phyloP scores from a whole-genome alignment of 2,888 invertebrate genomes.

The Eumerus sabulonum region DNA sequence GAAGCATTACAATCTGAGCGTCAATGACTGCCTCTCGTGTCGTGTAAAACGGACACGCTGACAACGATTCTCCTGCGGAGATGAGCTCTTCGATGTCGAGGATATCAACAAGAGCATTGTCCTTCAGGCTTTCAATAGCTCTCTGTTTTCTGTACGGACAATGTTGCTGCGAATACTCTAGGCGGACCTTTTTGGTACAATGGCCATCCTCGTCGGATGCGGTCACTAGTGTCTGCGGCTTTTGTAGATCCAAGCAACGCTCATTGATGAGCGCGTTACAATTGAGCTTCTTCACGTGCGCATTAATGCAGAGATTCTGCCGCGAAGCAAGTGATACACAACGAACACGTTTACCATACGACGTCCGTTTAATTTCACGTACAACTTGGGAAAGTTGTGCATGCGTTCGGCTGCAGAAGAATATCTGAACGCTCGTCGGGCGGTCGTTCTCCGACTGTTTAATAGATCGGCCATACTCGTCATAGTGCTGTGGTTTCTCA shows the following conservation, averaged over 20 bases:
- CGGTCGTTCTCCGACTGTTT: too few relatives aligned
- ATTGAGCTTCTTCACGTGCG: constrained; percentile 85
- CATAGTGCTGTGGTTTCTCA: too few relatives aligned
- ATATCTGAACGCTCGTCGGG: constrained; percentile 82
- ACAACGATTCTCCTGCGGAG: constrained; percentile 82
- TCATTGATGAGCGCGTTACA: constrained; percentile 93
- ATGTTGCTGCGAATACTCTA: constrained; percentile 77
- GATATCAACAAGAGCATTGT: constrained; percentile 84
- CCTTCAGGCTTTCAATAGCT: constrained; percentile 83
- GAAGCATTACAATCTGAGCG: constrained; percentile 89
- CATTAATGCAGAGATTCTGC: constrained; percentile 94
- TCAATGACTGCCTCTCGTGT: constrained; percentile 89
- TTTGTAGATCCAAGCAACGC: constrained; percentile 90
- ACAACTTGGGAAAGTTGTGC: constrained; percentile 97
- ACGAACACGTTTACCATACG: constrained; percentile 85
- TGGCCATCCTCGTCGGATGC: constrained; percentile 44
- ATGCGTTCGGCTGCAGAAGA: constrained; percentile 97
- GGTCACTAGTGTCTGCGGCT: constrained; percentile 79
- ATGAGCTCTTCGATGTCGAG: constrained; percentile 94
- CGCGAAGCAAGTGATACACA: constrained; percentile 93
- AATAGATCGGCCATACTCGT: too few relatives aligned
- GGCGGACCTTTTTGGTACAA: constrained; percentile 81
- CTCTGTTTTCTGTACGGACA: constrained; percentile 86
- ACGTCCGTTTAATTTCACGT: constrained; percentile 92
- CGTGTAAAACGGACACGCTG: constrained; percentile 97